Conservation (phyloP, 64 coral and sea anemone species). For the Stichodactyla mertensii region DNA sequence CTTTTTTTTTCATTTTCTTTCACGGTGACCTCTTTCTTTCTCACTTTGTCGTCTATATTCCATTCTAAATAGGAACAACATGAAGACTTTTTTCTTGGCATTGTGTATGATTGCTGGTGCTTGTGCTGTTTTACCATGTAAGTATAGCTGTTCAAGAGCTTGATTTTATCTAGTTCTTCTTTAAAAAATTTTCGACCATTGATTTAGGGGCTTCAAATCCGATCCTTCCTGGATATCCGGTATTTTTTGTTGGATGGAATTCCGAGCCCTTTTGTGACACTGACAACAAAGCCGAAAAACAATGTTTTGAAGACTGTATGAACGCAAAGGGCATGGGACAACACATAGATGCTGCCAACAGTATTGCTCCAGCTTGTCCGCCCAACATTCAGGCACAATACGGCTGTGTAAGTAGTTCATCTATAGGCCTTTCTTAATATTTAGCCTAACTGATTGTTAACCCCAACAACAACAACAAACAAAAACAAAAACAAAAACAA, state of each 20-base stretch:
- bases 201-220: neutral
- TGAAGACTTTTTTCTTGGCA: slow-evolving; percentile 1
- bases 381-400: neutral
- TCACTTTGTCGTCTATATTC: too few species aligned
- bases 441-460: too few species aligned
- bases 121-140: neutral
- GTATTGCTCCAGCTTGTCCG: neutral
- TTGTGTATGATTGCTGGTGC: neutral
- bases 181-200: neutral
- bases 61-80: neutral
- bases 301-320: slow-evolving; percentile 17
- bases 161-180: neutral
- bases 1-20: too few species aligned
- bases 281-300: neutral
- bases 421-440: too few species aligned
- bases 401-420: neutral
- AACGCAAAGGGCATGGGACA: neutral
- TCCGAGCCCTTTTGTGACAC: neutral
- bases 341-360: neutral
- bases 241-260: neutral
- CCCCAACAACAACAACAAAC: too few species aligned
- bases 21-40: too few species aligned
- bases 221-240: neutral
- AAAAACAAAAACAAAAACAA: too few species aligned
- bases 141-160: neutral